Conservation (phyloP, 2,888 invertebrate species). For the Synergus itoensis region DNA sequence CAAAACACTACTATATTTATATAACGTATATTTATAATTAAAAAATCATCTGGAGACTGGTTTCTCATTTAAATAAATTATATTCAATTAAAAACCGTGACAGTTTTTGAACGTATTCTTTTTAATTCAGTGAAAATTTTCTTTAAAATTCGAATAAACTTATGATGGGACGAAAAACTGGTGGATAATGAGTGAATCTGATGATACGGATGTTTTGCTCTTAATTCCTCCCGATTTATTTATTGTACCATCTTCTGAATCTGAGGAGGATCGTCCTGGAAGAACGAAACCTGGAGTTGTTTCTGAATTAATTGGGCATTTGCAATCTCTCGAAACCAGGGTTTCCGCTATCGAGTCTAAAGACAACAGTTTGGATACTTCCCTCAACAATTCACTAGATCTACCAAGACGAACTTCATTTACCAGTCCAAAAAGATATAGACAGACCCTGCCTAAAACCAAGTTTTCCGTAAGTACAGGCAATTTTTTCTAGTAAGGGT, state of each 20-base stretch:
- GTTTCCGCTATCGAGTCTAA: constrained; percentile 79
- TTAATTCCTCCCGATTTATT: constrained; percentile 89
- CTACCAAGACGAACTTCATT: constrained; percentile 46
- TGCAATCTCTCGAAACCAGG: constrained; percentile 80
- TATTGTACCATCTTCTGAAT: constrained; percentile 81
- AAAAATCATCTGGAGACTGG: background rate
- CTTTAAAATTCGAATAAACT: background rate
- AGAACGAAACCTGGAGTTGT: constrained; percentile 79
- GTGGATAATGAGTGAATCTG: constrained; percentile 83
- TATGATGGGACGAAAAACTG: constrained; percentile 10
- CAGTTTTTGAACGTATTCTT: background rate
- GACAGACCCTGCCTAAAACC: constrained; percentile 57
- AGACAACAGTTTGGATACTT: constrained; percentile 68
- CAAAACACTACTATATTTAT: background rate
- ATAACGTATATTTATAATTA: background rate
- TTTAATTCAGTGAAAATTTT: background rate
- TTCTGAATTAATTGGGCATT: constrained; percentile 82
- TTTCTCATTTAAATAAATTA: background rate
- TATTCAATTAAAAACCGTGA: background rate
- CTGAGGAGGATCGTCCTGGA: constrained; percentile 76
- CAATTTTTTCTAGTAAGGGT: too few relatives aligned
- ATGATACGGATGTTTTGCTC: constrained; percentile 90
- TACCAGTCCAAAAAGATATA: constrained; percentile 29
- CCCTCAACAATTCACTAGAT: constrained; percentile 49
- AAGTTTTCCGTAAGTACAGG: constrained; percentile 59